Conservation (phyloP, 92 coral and sea anemone species). For the Phenganax subtilis region DNA sequence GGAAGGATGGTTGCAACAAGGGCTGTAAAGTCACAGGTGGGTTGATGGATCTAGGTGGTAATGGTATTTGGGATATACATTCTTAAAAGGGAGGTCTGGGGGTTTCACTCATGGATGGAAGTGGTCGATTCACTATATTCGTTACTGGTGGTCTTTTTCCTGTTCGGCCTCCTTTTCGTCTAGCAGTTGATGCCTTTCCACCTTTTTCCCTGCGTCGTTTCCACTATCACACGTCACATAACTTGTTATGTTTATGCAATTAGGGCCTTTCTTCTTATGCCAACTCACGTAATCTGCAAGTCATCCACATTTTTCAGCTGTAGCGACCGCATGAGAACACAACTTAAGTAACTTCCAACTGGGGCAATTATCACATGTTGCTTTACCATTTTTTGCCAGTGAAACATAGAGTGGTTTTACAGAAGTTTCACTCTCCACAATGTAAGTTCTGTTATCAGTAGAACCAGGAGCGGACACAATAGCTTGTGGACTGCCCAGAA, state of each 20-base stretch:
- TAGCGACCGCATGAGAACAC: slow-evolving; percentile 45
- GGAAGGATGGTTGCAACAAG: not conserved
- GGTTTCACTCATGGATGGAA: not conserved
- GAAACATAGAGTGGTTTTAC: slow-evolving; percentile 45
- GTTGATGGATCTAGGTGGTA: not conserved
- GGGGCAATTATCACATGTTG: slow-evolving; percentile 47
- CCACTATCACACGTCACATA: slow-evolving; percentile 30
- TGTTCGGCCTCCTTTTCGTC: slow-evolving; percentile 8
- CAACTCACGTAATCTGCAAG: slow-evolving; percentile 32
- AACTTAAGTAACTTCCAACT: slow-evolving; percentile 33
- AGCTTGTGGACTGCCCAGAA: slow-evolving; percentile 31
- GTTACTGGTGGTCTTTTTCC: not conserved
- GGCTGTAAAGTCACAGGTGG: not conserved
- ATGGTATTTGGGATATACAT: not conserved
- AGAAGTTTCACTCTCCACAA: slow-evolving; percentile 48
- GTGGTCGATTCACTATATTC: slow-evolving; percentile 1
- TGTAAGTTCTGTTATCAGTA: not conserved
- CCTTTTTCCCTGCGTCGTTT: slow-evolving; percentile 42
- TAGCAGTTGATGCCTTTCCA: slow-evolving; percentile 22
- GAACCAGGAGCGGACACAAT: slow-evolving; percentile 51
- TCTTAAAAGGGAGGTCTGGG: not conserved
- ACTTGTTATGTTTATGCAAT: not conserved
- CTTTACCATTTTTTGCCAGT: slow-evolving; percentile 30
- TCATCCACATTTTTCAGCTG: slow-evolving; percentile 21
- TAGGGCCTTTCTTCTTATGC: slow-evolving; percentile 29